Evolutionary conservation across 23 tunicate genomes (phyloP), one percentile per base, ranked within the genome.

Genomic region (Ciona savignyi): DNA sequence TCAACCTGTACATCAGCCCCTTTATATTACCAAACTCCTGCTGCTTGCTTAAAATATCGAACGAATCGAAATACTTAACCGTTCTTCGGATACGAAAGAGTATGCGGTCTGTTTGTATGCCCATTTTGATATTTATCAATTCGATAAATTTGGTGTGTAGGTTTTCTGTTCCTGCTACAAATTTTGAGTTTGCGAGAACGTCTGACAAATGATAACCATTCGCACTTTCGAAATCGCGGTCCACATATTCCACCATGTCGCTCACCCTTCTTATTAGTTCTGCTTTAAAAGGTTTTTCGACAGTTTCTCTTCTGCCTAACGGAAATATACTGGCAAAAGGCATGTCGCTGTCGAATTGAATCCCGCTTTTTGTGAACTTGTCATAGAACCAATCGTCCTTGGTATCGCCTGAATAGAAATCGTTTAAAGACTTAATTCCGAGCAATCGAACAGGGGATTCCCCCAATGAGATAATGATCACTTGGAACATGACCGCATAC

Each of bases 291-390:
- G 71, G 71, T 48, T 81, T 81, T 23, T 81, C 29, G 2, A 23
- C 61, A 25, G 85, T 81, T 33, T 72, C 64, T 24, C 29, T 6
- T 63, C 85, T 30, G 0, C 62, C 79, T 15, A 81, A 74, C 19
- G 85, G 85, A 26, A 26, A 33, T 63, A 69, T 74, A 63, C 79
- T 63, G 15, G 85, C 85, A 51, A 23, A 75, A 15, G 85, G 85
- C 79, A 73, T 60, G 27, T 64, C 32, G 62, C 85, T 81, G 65
- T 81, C 85, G 42, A 81, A 81, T 42, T 26, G 65, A 60, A 81
- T 63, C 2, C 85, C 85, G 26, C 63, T 23, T 33, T 27, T 15
- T 4, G 78, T 66, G 15, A 82, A 28, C 15, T 29, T 25, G 32
- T 81, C 85, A 0, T 63, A 73, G 33, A 81, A 81, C 85, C 85